Percentiles rank a stretch among this genome's conserved stretches.
Conservation (phyloP, 1,140 invertebrate genomes). For the Mya arenaria region DNA sequence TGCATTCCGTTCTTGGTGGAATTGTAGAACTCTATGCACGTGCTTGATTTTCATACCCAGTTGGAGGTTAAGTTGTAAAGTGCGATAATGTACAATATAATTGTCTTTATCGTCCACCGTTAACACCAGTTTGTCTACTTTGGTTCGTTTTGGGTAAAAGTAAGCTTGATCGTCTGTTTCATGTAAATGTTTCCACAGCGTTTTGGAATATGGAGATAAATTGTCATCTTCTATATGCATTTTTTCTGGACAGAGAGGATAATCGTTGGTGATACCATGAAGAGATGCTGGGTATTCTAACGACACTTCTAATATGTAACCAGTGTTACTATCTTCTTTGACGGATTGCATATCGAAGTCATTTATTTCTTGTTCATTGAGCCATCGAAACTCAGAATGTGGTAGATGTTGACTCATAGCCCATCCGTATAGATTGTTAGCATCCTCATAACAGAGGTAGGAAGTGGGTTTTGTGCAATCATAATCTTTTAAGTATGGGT, state of each 20-base stretch:
- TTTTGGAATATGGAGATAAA: conserved; percentile 6
- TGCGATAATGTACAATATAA: conserved; percentile 1
- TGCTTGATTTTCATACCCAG: conserved; percentile 14
- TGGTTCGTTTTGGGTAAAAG: background rate
- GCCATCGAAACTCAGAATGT: too few relatives aligned
- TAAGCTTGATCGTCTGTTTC: background rate
- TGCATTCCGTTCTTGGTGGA: background rate
- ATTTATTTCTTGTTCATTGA: conserved; percentile 56
- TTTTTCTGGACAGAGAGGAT: background rate
- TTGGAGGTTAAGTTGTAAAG: too few relatives aligned
- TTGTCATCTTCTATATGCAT: background rate
- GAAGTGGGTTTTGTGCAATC: conserved; percentile 32
- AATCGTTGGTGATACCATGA: background rate
- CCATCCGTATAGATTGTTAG: conserved; percentile 71
- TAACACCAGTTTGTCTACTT: background rate
- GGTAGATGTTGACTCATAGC: conserved; percentile 54
- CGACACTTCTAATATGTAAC: conserved; percentile 83
- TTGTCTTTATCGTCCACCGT: background rate
- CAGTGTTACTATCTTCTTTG: conserved; percentile 70
- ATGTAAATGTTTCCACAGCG: background rate
- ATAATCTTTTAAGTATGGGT: conserved; percentile 65
- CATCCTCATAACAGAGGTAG: conserved; percentile 12
- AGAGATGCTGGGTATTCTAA: conserved; percentile 64
- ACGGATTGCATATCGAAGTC: conserved; percentile 75
- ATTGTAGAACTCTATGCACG: background rate